These are phyloP conservation scores for Diplodus sargus DNA, from an alignment of 2,797 vertebrate species.

Conservation along the genomic window DNA sequence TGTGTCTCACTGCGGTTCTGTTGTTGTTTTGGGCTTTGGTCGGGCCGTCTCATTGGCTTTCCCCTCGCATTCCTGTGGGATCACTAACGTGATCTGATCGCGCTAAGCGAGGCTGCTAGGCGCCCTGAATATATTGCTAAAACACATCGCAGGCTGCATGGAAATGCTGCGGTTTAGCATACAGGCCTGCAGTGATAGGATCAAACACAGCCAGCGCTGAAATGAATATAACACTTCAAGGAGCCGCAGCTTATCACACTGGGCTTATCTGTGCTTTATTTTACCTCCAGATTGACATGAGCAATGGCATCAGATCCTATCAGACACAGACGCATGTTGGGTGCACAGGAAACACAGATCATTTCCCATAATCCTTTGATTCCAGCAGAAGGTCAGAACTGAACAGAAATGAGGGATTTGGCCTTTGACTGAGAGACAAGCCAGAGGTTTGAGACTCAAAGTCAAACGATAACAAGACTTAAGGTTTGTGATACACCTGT, in stretches of 20 bases:
- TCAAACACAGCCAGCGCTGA: slow-evolving; percentile 40
- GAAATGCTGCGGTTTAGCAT: slow-evolving; percentile 41
- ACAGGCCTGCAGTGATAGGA: slow-evolving; percentile 37
- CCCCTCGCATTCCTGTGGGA: slow-evolving; percentile 41
- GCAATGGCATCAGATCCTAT: slow-evolving; percentile 40
- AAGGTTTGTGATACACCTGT: neutral
- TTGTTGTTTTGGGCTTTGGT: slow-evolving; percentile 30
- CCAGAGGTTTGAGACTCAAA: slow-evolving; percentile 9
- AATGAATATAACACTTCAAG: slow-evolving; percentile 47
- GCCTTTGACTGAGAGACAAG: slow-evolving; percentile 13
- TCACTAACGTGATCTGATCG: slow-evolving; percentile 51
- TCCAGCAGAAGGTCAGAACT: slow-evolving; percentile 30
- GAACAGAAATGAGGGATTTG: slow-evolving; percentile 25
- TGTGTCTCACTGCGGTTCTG: slow-evolving; percentile 38
- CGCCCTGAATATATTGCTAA: slow-evolving; percentile 38
- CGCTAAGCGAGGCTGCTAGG: slow-evolving; percentile 42
- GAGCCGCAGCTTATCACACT: slow-evolving; percentile 44
- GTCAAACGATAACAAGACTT: slow-evolving; percentile 12
- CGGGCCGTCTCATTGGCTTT: slow-evolving; percentile 52
- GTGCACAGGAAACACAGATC: slow-evolving; percentile 45
- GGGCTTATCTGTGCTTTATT: slow-evolving; percentile 47
- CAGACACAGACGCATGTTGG: slow-evolving; percentile 33
- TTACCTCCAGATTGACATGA: slow-evolving; percentile 49
- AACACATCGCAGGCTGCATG: slow-evolving; percentile 32
- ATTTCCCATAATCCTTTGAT: slow-evolving; percentile 59